Evolutionary conservation across 1,140 invertebrate species (phyloP), one percentile per base, ranked within the genome.

Genomic region (Nomia melanderi): DNA sequence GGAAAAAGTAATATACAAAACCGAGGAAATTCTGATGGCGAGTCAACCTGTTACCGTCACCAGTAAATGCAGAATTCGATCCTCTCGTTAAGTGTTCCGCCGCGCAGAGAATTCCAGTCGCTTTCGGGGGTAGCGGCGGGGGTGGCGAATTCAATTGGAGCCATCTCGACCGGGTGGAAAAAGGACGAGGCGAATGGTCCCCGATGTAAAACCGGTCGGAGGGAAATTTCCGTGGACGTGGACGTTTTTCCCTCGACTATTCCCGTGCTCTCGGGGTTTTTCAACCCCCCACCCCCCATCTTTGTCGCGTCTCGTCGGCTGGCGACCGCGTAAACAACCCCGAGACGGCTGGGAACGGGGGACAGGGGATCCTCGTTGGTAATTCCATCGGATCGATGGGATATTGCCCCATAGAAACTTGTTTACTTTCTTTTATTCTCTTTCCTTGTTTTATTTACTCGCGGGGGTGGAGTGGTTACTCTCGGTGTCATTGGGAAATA

Each of bases 131-230:
- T 8, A 5, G 33, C n/a, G n/a, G n/a, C n/a, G n/a, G n/a, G n/a
- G n/a, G n/a, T n/a, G 23, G 50, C 23, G 50, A 56, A 56, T 56
- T 56, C 25, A 56, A 56, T 56, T 56, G 25, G 53, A 56, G 53
- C 44, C 44, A 11, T 5, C 6, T 54, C 50, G 6, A 14, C 50
- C 23, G 23, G 23, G 36, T 12, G 8, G 14, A 36, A 36, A 8
- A 36, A 20, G 44, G 44, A 20, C 5, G 17, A 8, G 12, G 1
- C 7, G 39, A 1, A 41, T 11, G 20, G 47, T 50, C 20, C 23
- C 11, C 50, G 50, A 12, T 54, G n/a, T 25, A 54, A 25, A 54
- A 11, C 8, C 23, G 25, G 50, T 2, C 50, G 50, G 11, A 29
- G 53, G 53, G 25, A 56, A 56, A 56, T 56, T 56, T 56, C 53